Evolutionary conservation across 2,113 vertebrate genomes (phyloP).

Genomic region (Clupea harengus): DNA sequence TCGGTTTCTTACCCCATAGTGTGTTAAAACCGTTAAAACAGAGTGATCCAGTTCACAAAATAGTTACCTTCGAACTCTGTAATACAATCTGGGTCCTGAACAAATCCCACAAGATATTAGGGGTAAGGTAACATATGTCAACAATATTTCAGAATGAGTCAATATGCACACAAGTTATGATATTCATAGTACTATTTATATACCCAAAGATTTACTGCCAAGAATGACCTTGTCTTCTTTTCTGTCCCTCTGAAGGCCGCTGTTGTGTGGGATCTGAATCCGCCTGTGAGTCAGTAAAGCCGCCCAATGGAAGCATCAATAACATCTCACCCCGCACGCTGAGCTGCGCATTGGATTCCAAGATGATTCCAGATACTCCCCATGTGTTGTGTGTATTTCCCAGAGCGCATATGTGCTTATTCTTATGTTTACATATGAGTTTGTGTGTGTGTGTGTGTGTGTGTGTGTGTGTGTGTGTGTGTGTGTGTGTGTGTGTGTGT

Average conservation of each 20-base stretch:
- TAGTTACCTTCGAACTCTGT: no score
- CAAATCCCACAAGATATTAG: no score
- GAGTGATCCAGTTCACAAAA: no score
- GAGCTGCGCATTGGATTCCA: not conserved
- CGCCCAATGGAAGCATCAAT: not conserved
- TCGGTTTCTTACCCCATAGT: no score
- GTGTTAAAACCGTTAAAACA: no score
- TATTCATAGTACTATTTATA: not conserved
- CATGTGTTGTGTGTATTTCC: not conserved
- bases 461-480: not conserved
- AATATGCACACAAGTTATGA: not conserved
- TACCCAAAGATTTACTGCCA: not conserved
- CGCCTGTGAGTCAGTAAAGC: not conserved
- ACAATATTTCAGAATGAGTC: not conserved
- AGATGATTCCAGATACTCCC: not conserved
- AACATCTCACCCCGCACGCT: not conserved
- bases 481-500: constrained; percentile 25
- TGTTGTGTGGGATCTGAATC: not conserved
- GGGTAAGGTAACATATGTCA: not conserved
- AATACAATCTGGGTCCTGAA: no score
- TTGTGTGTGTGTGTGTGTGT: constrained; percentile 17
- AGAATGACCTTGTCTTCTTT: not conserved
- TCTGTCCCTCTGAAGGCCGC: not conserved
- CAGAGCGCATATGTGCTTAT: not conserved
- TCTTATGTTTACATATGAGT: not conserved